Base-by-base conservation (phyloP, 2,888 invertebrate genomes). In the Luperina testacea region DNA sequence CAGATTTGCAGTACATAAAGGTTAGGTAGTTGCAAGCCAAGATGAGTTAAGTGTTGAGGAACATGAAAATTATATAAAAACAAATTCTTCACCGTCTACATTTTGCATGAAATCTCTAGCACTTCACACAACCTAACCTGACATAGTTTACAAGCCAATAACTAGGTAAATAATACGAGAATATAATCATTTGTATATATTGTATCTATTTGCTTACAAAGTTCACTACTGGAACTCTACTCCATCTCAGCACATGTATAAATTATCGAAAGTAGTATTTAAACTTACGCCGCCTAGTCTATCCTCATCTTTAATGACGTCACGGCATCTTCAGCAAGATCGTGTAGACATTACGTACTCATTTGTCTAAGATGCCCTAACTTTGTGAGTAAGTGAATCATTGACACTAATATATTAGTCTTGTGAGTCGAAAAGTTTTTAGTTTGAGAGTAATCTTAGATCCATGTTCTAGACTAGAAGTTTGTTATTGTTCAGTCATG, bases 341-440 rank as follows among this genome's bases (percentile, higher is more conserved):
- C 77, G 85, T 85, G 81, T 78, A 75, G 75, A 82, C 73, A 75
- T 82, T 77, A 82, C 82, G 78, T 45, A 78, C 72, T 78, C 82
- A 84, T 84, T 85, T 85, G 84, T 85, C 73, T 85, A 67, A 85
- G 85, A 68, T 78, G 82, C 51, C 63, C 78, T 70, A 85, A 82
- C 82, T 84, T 85, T 71, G 70, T 75, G 72, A 85, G 63, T 78
- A 71, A 85, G 51, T 70, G 65, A 82, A 70, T 71, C 82, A 64
- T 84, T 73, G 77, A 70, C 82, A 84, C 57, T 57, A 82, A 84
- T 78, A 68, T 78, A 84, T 85, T 61, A 63, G 71, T 64, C 63
- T 69, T 75, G 17, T 24, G 64, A 75, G 63, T 70, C 48, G 32
- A 57, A 61, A 67, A 81, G n/a, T 73, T 71, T 71, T 73, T 45